phyloP scores from a whole-genome alignment of 2,113 vertebrate species.

The Lathamus discolor region DNA sequence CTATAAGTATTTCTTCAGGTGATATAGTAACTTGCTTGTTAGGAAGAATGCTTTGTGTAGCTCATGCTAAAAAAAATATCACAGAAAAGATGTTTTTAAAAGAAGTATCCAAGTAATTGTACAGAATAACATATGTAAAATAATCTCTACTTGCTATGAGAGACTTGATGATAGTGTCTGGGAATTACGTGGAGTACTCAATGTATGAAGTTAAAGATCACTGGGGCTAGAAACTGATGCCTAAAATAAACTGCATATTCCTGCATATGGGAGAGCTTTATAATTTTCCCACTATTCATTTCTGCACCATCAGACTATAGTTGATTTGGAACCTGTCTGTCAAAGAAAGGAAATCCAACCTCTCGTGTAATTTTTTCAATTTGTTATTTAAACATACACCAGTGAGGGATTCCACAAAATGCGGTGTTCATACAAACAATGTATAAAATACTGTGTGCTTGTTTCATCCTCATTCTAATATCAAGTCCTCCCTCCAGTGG shows the following conservation, averaged over 20 bases:
- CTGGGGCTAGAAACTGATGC: neutral
- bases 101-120: neutral
- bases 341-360: conserved; percentile 17
- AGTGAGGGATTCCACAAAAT: conserved; percentile 39
- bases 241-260: neutral
- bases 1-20: neutral
- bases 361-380: conserved; percentile 37
- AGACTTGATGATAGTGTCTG: neutral
- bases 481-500: conserved; percentile 68
- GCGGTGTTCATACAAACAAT: conserved; percentile 37
- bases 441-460: conserved; percentile 20
- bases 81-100: neutral
- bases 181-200: neutral
- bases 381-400: conserved; percentile 61
- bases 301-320: neutral
- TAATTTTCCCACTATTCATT: conserved; percentile 47
- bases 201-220: neutral
- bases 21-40: neutral
- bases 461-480: conserved; percentile 56
- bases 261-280: neutral
- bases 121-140: neutral
- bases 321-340: conserved; percentile 49
- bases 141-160: neutral
- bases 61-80: neutral
- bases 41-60: neutral